Conservation (phyloP, 2,113 vertebrate species). For the Pampusana beccarii region DNA sequence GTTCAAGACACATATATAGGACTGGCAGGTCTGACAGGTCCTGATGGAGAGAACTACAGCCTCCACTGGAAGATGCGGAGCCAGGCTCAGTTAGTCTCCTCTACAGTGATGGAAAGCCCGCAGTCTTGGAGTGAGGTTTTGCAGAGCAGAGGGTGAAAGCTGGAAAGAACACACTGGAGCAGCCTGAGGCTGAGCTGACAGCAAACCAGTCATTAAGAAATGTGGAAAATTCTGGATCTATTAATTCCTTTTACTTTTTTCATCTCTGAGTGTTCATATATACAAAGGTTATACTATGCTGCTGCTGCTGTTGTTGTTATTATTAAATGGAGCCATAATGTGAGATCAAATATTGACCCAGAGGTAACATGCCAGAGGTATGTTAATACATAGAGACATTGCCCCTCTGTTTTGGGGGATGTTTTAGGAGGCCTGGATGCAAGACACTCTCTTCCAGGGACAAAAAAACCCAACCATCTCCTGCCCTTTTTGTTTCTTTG, state of each 20-base stretch:
- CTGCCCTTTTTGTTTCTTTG: accelerated
- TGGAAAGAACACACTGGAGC: neutral
- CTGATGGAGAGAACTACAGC: neutral
- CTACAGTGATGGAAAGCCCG: neutral
- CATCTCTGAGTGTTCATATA: neutral
- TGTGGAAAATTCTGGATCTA: neutral
- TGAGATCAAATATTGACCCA: neutral
- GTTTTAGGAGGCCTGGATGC: neutral
- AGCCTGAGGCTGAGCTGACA: neutral
- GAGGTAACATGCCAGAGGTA: accelerated
- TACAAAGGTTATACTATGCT: neutral
- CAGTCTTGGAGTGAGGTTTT: neutral
- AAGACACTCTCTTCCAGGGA: neutral
- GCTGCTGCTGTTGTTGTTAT: neutral
- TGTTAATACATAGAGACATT: neutral
- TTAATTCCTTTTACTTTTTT: neutral
- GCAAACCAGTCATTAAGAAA: neutral
- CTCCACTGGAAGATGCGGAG: neutral
- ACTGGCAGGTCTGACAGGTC: neutral
- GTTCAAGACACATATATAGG: neutral
- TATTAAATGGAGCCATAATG: neutral
- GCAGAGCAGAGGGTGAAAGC: neutral
- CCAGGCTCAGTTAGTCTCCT: neutral
- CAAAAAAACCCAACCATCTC: neutral
- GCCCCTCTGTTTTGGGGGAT: neutral